Percentiles rank a stretch among this genome's conserved stretches.
These are phyloP conservation scores for Plebejus melissa DNA, from an alignment of 2,888 invertebrate genomes.

Conservation along the genomic window DNA sequence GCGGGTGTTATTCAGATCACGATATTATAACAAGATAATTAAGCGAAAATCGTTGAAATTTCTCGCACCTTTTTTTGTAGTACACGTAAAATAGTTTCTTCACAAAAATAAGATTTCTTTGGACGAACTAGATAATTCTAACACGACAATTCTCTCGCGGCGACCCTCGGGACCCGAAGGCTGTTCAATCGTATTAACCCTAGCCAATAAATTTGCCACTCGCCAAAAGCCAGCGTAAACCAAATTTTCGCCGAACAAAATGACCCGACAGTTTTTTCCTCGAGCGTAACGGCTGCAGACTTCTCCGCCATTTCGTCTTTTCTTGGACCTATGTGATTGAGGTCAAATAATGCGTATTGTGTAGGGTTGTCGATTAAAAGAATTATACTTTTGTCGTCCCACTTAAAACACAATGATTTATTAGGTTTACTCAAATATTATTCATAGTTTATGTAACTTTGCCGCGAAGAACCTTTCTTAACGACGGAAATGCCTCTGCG, in stretches of 20 bases:
- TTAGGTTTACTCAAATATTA: too few species aligned
- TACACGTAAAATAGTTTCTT: background rate
- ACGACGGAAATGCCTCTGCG: too few species aligned
- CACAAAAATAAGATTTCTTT: background rate
- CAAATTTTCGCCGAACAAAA: constrained; percentile 18
- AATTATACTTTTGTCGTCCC: background rate
- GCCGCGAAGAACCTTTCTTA: too few species aligned
- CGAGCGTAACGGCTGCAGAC: constrained; percentile 15
- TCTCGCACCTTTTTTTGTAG: background rate
- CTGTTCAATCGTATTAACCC: constrained; percentile 23
- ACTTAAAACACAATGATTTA: too few species aligned
- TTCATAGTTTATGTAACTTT: too few species aligned
- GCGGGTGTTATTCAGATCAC: too few species aligned
- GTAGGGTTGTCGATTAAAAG: background rate
- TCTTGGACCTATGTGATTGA: constrained; percentile 26
- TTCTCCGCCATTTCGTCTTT: constrained; percentile 22
- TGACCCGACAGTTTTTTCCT: constrained; percentile 24
- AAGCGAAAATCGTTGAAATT: background rate
- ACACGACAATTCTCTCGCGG: constrained; percentile 2
- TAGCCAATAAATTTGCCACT: constrained; percentile 27
- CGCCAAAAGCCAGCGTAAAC: constrained; percentile 14
- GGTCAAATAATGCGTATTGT: constrained; percentile 25
- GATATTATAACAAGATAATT: background rate
- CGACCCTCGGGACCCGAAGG: background rate
- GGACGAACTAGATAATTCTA: constrained; percentile 16